Percentiles rank a stretch among this genome's conserved stretches.
phyloP scores from a whole-genome alignment of 2,113 vertebrate species.

The Typhlomys cinereus region DNA sequence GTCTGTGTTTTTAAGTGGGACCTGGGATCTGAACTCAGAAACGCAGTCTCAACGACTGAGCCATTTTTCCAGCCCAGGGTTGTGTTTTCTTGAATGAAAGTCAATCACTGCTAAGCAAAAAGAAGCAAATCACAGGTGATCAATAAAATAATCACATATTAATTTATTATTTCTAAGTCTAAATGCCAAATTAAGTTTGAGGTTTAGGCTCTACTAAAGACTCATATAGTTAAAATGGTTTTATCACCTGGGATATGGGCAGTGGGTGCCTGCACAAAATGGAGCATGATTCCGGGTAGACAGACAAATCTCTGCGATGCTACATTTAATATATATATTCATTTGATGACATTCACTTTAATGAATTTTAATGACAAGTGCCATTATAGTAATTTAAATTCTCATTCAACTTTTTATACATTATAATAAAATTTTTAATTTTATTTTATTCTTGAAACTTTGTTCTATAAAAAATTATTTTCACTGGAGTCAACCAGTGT shows the following conservation, averaged over 20 bases:
- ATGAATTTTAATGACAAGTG: not conserved
- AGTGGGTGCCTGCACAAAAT: not conserved
- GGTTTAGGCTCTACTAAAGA: not conserved
- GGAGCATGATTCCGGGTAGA: not conserved
- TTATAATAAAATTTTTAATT: conserved; percentile 9
- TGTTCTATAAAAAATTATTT: conserved; percentile 42
- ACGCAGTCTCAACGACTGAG: no score
- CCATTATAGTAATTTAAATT: not conserved
- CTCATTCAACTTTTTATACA: not conserved
- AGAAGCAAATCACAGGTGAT: conserved; percentile 6
- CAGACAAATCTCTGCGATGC: not conserved
- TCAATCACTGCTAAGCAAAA: not conserved
- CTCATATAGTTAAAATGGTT: conserved; percentile 4
- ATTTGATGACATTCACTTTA: not conserved
- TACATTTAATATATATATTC: not conserved
- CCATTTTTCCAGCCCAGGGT: no score
- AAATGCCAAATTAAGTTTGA: conserved; percentile 45
- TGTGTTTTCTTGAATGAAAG: not conserved
- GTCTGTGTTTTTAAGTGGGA: no score
- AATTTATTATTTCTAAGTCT: conserved; percentile 2
- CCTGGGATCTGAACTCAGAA: no score
- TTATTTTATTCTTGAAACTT: not conserved
- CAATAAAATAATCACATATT: not conserved
- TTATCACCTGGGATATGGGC: not conserved
- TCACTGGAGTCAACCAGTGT: not conserved